These are phyloP conservation scores for Coracopsis vasa DNA, from an alignment of 2,113 vertebrate species.

Conservation along the genomic window DNA sequence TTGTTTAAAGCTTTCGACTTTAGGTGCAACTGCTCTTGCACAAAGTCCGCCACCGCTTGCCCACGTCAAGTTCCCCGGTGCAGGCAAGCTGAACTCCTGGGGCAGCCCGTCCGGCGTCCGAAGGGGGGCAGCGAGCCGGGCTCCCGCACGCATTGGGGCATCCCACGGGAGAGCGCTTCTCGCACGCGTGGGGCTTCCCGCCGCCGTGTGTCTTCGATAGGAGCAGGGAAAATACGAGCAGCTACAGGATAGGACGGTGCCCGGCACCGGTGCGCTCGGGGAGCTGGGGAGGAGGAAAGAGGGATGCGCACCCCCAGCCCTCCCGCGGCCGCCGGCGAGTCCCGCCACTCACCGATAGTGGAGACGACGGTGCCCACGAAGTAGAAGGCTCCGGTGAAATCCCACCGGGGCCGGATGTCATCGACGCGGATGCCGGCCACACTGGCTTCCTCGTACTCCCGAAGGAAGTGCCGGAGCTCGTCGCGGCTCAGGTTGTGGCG, in stretches of 20 bases:
- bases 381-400: slow-evolving; percentile 94
- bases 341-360: slow-evolving; percentile 87
- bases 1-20: background rate
- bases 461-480: slow-evolving; percentile 85
- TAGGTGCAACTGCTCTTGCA: background rate
- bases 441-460: slow-evolving; percentile 88
- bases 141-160: background rate
- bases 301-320: background rate
- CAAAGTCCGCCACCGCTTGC: background rate
- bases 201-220: background rate
- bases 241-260: background rate
- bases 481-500: slow-evolving; percentile 85
- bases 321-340: background rate
- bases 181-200: background rate
- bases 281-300: background rate
- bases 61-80: background rate
- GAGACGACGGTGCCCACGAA: slow-evolving; percentile 97
- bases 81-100: no score
- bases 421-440: slow-evolving; percentile 89
- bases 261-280: background rate
- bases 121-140: no score
- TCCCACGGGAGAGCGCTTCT: background rate
- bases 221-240: background rate
- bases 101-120: background rate
- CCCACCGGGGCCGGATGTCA: slow-evolving; percentile 87